phyloP scores from a whole-genome alignment of 2,113 vertebrate genomes.

The Conger conger region DNA sequence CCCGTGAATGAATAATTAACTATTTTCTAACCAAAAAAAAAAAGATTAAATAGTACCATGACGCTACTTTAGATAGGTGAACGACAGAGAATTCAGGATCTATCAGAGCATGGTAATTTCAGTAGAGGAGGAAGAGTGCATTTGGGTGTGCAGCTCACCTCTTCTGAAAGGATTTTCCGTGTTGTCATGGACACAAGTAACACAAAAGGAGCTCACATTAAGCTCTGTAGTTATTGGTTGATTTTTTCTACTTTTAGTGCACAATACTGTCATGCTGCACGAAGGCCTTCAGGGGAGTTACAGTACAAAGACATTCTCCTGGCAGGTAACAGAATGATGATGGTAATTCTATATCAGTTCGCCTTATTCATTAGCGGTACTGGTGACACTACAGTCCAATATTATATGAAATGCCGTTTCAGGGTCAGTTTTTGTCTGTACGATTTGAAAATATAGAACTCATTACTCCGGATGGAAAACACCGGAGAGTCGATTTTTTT shows the following conservation, averaged over 20 bases:
- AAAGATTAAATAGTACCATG: background rate
- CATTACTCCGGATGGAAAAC: background rate
- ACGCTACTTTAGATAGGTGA: background rate
- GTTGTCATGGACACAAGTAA: slow-evolving; percentile 8
- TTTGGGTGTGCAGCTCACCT: background rate
- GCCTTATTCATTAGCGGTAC: background rate
- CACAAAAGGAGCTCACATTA: background rate
- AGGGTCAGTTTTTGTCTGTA: background rate
- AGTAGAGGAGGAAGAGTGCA: background rate
- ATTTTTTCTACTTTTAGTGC: background rate
- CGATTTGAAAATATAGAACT: background rate
- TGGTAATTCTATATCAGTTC: background rate
- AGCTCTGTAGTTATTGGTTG: background rate
- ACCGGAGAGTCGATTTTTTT: too few relatives aligned
- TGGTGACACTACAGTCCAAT: background rate
- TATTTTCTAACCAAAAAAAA: background rate
- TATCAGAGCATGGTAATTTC: background rate
- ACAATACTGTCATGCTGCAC: background rate
- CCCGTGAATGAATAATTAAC: background rate
- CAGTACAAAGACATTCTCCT: background rate
- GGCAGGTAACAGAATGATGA: background rate
- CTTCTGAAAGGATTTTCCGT: background rate
- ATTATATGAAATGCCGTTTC: background rate
- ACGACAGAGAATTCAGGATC: background rate
- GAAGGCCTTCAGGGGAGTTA: background rate